Percentiles rank a stretch among this genome's conserved stretches.
phyloP scores from a whole-genome alignment of 2,113 vertebrate genomes.

The Chroicocephalus ridibundus region DNA sequence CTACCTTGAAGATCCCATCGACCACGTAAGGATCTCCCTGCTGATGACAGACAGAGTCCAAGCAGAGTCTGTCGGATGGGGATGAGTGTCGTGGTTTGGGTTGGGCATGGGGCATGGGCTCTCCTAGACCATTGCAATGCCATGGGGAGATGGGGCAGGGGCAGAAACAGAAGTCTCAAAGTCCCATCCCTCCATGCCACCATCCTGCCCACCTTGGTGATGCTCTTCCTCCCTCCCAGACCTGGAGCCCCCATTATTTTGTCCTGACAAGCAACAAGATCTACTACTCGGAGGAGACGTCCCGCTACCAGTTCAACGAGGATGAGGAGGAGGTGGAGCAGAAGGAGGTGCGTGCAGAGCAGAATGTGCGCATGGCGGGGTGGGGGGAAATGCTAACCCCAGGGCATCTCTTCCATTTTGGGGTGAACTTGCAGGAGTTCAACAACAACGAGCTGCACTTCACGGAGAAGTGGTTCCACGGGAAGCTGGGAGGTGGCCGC shows the following conservation, averaged over 20 bases:
- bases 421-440: conserved; percentile 72
- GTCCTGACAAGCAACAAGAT: conserved; percentile 88
- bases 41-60: fast-evolving
- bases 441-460: conserved; percentile 89
- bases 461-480: conserved; percentile 87
- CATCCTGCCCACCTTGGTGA: neutral
- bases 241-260: conserved; percentile 87
- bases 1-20: conserved; percentile 86
- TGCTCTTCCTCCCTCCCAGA: conserved; percentile 56
- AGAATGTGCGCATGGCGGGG: fast-evolving
- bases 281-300: conserved; percentile 88
- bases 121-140: neutral
- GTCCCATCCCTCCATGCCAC: fast-evolving
- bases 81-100: neutral
- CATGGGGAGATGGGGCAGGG: neutral
- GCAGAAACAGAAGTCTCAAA: neutral
- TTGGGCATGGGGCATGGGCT: neutral
- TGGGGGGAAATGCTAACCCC: too few species aligned
- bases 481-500: conserved; percentile 83
- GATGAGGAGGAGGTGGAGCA: conserved; percentile 84
- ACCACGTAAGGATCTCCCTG: conserved; percentile 75
- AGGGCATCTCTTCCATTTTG: neutral
- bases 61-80: neutral
- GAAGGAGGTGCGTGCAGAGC: conserved; percentile 72
- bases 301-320: conserved; percentile 81